Percentiles rank a stretch among this genome's conserved stretches.
These are phyloP conservation scores for Rachycentron canadum DNA, from an alignment of 2,797 vertebrate genomes.

Conservation along the genomic window DNA sequence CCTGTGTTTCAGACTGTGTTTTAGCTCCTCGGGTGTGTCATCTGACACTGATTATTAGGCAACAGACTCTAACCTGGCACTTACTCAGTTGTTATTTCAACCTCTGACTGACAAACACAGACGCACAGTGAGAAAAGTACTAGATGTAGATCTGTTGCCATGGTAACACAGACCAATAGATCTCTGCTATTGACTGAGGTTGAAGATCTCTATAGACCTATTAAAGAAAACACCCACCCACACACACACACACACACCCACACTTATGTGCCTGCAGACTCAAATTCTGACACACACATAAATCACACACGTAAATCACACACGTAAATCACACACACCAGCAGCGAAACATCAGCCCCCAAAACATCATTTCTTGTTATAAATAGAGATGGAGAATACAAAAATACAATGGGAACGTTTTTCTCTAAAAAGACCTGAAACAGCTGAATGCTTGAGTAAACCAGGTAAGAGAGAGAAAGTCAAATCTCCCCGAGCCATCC, in stretches of 20 bases:
- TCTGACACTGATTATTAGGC: conserved; percentile 49
- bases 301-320: neutral
- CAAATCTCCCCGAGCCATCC: conserved; percentile 27
- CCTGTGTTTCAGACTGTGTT: neutral
- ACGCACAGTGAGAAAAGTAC: conserved; percentile 65
- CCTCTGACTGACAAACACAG: conserved; percentile 70
- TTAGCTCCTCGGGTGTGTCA: conserved; percentile 28
- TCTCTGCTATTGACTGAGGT: conserved; percentile 77
- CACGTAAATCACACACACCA: conserved; percentile 10
- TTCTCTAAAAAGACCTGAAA: conserved; percentile 7
- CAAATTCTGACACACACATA: conserved; percentile 7
- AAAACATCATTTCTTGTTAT: conserved; percentile 31
- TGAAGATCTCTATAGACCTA: conserved; percentile 76
- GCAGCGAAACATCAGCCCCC: conserved; percentile 28
- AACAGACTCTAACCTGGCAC: conserved; percentile 55
- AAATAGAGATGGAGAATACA: conserved; percentile 42
- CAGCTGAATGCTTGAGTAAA: conserved; percentile 31
- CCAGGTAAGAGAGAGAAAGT: conserved; percentile 30
- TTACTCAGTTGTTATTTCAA: conserved; percentile 70
- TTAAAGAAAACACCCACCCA: conserved; percentile 72
- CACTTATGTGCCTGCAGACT: conserved; percentile 27
- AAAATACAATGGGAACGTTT: conserved; percentile 35
- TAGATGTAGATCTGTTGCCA: conserved; percentile 83
- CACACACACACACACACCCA: conserved; percentile 51
- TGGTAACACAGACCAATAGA: conserved; percentile 82